Conservation (phyloP, 1,140 invertebrate species). For the Orchesella cincta region DNA sequence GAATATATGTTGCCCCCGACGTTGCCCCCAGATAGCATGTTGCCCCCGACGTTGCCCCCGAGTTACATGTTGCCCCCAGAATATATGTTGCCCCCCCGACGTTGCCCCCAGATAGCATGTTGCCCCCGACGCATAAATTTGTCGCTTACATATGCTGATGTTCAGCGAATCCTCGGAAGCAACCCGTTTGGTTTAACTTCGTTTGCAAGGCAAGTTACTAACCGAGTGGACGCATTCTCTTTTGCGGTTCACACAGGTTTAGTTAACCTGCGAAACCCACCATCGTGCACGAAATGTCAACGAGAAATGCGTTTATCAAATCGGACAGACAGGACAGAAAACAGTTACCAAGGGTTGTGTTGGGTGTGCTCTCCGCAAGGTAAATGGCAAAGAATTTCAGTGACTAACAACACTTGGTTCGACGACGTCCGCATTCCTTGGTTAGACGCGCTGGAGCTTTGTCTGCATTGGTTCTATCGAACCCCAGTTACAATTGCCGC, state of each 20-base stretch:
- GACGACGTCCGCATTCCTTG: not conserved
- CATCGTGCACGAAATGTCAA: not conserved
- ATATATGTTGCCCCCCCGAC: no score
- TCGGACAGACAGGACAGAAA: not conserved
- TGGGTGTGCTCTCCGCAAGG: no score
- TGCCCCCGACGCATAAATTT: no score
- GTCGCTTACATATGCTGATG: not conserved
- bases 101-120: no score
- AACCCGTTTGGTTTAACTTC: not conserved
- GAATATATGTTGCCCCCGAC: no score
- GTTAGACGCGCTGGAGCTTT: not conserved
- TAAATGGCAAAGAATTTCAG: not conserved
- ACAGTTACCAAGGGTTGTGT: not conserved
- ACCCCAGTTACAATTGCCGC: conserved; percentile 21
- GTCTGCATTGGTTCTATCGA: conserved; percentile 38
- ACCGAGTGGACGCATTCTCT: not conserved
- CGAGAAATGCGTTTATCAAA: not conserved
- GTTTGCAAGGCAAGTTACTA: not conserved
- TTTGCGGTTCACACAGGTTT: conserved; percentile 15
- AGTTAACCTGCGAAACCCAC: not conserved
- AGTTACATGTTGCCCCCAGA: no score
- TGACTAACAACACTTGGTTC: conserved; percentile 30
- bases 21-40: no score
- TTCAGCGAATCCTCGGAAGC: not conserved
- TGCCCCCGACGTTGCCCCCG: no score